Evolutionary conservation across 1,140 invertebrate species (phyloP).

Genomic region (Dendrolimus punctatus): DNA sequence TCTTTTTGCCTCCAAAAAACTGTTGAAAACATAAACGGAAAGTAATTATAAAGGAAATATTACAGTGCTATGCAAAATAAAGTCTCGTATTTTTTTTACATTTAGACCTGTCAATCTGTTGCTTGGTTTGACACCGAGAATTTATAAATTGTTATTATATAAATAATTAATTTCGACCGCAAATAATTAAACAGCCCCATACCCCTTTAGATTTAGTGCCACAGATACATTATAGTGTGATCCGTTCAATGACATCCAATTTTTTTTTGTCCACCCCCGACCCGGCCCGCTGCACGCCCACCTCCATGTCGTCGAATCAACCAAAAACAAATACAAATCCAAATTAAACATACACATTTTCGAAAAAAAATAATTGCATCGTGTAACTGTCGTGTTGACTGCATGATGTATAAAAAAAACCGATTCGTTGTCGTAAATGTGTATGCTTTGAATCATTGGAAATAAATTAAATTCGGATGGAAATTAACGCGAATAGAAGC

Average conservation of each 20-base stretch:
- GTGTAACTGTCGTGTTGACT: conserved; percentile 60
- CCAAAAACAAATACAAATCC: conserved; percentile 21
- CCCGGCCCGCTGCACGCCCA: conserved; percentile 59
- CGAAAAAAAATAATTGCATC: conserved; percentile 37
- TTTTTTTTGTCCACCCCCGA: conserved; percentile 58
- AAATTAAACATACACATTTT: conserved; percentile 51
- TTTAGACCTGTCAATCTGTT: no score
- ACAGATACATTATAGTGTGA: conserved; percentile 52
- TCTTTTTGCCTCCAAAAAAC: no score
- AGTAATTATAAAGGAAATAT: no score
- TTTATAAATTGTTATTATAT: background rate
- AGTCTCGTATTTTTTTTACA: no score
- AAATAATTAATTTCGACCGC: background rate
- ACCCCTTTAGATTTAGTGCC: conserved; percentile 49
- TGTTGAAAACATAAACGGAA: no score
- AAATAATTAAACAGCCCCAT: conserved; percentile 27
- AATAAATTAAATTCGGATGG: conserved; percentile 27
- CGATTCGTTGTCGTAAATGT: conserved; percentile 51
- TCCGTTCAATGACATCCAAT: conserved; percentile 63
- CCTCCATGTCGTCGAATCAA: conserved; percentile 45
- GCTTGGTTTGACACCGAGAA: no score
- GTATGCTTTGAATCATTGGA: conserved; percentile 53
- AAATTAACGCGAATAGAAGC: conserved; percentile 78
- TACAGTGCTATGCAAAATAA: no score
- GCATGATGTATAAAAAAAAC: conserved; percentile 55